Percentiles rank a stretch among this genome's conserved stretches.
phyloP scores from a whole-genome alignment of 2,113 vertebrate genomes.

The human region GRCh38 chr6:166203001-166203500 shows the following conservation, averaged over 20 bases:
- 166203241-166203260: not conserved
- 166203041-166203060: fast-evolving
- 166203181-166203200: no score
- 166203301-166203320: not conserved
- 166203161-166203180: not conserved
- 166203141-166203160: no score
- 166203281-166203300: not conserved
- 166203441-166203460: not conserved
- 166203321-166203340: not conserved
- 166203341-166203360: fast-evolving
- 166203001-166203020: not conserved
- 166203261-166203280: no score
- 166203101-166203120: no score
- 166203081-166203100: not conserved
- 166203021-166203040: not conserved
- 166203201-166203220: fast-evolving
- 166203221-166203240: fast-evolving
- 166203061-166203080: fast-evolving
- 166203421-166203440: fast-evolving
- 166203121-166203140: fast-evolving
- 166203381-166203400: not conserved
- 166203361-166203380: not conserved
- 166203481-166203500: not conserved
- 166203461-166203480: fast-evolving
- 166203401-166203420: not conserved